phyloP scores from a whole-genome alignment of 2,113 vertebrate species.

The Chaetops frenatus region DNA sequence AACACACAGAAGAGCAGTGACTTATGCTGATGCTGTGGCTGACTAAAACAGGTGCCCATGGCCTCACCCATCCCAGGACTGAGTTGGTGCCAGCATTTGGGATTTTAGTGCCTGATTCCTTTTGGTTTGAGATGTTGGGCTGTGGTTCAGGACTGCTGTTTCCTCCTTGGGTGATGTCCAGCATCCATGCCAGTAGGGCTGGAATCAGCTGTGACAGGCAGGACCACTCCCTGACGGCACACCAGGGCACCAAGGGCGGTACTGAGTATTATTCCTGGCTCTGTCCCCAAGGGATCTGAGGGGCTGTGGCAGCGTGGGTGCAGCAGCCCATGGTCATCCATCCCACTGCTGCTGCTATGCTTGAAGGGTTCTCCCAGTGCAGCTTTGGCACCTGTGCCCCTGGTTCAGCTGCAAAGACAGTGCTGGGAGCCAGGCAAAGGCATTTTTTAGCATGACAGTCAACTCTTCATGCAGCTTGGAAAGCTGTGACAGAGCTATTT shows the following conservation, averaged over 20 bases:
- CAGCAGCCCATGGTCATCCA: neutral
- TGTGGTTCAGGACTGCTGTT: neutral
- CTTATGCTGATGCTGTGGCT: neutral
- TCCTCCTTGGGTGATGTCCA: neutral
- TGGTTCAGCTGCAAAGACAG: neutral
- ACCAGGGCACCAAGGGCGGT: fast-evolving
- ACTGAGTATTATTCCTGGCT: fast-evolving
- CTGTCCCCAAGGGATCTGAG: neutral
- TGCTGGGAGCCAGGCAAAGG: neutral
- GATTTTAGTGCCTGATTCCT: neutral
- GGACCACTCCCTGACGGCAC: neutral
- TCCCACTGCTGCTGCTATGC: neutral
- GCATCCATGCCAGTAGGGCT: fast-evolving
- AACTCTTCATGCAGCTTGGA: neutral
- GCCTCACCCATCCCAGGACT: neutral
- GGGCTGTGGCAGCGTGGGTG: neutral
- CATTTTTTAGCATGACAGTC: neutral
- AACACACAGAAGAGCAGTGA: fast-evolving
- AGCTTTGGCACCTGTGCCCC: neutral
- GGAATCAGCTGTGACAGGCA: fast-evolving
- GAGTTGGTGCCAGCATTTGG: neutral
- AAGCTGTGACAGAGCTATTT: neutral
- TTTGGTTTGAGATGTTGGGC: neutral
- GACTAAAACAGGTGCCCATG: fast-evolving
- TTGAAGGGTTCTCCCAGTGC: neutral